Percentiles rank a stretch among this genome's conserved stretches.
These are phyloP conservation scores for Pterobdella sp. DNA, from an alignment of 2,888 invertebrate genomes.

Conservation along the genomic window DNA sequence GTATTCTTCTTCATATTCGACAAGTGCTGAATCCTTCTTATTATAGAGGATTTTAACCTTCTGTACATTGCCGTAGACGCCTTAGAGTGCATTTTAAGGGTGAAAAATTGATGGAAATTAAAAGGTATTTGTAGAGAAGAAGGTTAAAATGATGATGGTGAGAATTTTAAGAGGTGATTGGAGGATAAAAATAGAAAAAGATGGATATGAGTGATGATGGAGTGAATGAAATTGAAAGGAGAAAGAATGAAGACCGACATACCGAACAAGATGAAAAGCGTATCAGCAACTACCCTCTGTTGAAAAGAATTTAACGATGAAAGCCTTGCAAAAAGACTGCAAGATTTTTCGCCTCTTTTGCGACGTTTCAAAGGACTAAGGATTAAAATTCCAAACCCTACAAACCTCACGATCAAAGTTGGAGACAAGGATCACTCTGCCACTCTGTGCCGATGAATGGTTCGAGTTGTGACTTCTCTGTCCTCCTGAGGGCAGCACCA, in stretches of 20 bases:
- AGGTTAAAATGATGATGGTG: too few relatives aligned
- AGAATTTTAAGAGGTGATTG: background rate
- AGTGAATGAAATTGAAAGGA: background rate
- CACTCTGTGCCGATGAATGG: background rate
- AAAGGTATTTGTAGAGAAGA: too few relatives aligned
- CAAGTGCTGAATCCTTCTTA: slow-evolving; percentile 25
- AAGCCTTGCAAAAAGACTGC: too few relatives aligned
- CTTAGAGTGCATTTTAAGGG: background rate
- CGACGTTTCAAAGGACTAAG: too few relatives aligned
- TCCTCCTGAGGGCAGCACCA: background rate
- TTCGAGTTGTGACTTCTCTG: too few relatives aligned
- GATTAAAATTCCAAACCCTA: background rate
- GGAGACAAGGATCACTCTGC: background rate
- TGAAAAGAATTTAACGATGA: too few relatives aligned
- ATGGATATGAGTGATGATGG: background rate
- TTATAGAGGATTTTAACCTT: slow-evolving; percentile 25
- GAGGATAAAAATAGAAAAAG: background rate
- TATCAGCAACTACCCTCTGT: background rate
- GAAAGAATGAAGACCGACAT: background rate
- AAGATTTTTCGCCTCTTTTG: too few relatives aligned
- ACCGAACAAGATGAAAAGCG: background rate
- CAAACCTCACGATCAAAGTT: background rate
- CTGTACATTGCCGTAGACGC: slow-evolving; percentile 25
- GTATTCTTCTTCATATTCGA: slow-evolving; percentile 26
- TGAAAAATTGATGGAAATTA: background rate